Evolutionary conservation across 64 coral and sea anemone species (phyloP).

Genomic region (Astreopora myriophthalma): DNA sequence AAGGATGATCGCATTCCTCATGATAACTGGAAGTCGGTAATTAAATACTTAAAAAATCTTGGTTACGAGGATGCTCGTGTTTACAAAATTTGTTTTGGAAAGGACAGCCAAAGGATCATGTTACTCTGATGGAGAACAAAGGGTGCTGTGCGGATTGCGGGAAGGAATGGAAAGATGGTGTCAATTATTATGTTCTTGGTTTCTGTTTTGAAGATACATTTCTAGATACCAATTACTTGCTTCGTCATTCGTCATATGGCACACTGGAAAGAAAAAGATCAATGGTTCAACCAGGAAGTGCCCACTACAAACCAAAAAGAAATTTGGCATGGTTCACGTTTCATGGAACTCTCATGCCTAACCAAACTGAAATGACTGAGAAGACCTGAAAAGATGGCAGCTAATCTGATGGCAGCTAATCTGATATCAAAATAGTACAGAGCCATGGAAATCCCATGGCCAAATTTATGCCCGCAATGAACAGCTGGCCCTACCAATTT

Average conservation of each 20-base stretch:
- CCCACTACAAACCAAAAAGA: not conserved
- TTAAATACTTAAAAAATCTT: not conserved
- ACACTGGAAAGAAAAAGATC: slow-evolving; percentile 22
- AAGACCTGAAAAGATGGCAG: too few species aligned
- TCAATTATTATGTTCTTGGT: slow-evolving; percentile 29
- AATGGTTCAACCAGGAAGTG: slow-evolving; percentile 9
- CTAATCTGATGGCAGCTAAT: too few species aligned
- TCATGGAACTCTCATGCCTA: slow-evolving; percentile 36
- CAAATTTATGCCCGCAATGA: too few species aligned
- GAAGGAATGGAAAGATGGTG: slow-evolving; percentile 19
- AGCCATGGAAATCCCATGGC: too few species aligned
- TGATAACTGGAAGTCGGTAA: not conserved
- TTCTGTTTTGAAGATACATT: slow-evolving; percentile 19
- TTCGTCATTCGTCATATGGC: slow-evolving; percentile 25
- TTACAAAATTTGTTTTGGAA: slow-evolving; percentile 21
- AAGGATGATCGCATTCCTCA: slow-evolving; percentile 13
- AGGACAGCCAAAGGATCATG: too few species aligned
- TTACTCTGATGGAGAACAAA: slow-evolving; percentile 7
- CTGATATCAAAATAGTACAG: too few species aligned
- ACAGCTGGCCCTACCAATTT: too few species aligned
- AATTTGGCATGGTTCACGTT: slow-evolving; percentile 30
- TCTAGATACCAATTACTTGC: not conserved
- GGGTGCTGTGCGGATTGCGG: slow-evolving; percentile 9
- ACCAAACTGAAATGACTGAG: too few species aligned
- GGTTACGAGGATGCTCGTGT: slow-evolving; percentile 18